Evolutionary conservation across 2,888 invertebrate genomes (phyloP), one percentile per base, ranked within the genome.

Genomic region (Podotricha telesiphe): DNA sequence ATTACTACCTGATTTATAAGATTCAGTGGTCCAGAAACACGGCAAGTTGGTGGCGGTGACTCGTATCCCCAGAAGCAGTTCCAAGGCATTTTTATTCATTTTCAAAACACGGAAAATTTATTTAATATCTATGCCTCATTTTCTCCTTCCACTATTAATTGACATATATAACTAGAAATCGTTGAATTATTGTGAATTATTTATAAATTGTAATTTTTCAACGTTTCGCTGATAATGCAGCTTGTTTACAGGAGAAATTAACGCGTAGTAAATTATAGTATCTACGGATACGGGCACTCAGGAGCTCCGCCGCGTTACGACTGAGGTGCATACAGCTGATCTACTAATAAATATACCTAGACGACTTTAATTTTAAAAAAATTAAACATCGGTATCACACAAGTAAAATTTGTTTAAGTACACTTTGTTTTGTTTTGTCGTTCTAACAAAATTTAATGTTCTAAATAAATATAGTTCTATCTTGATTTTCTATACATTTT

Each of bases 51-150:
- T 69, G 88, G 82, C 58, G 91, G 91, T 75, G 89, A 81, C 73
- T 92, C 83, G 75, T 92, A 93, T 74, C 92, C 92, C 92, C 92
- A 93, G 55, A 93, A 78, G 79, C 92, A 93, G 79, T 88, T 93
- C 92, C 92, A 93, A 82, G 92, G 91, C 92, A 93, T 92, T 80
- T 78, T 85, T 79, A 73, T 73, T 80, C 85, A 87, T 86, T 78
- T 71, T 75, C 55, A 53, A 69, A 68, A 51, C 37, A 59, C 37
- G 40, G 59, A 58, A 53, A 65, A 67, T 42, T 58, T 11, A 62
- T 13, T 45, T 45, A 28, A 64, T 50, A 67, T 47, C 40, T 68
- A 58, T 40, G 55, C 58, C 40, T 66, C 66, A 67, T 63, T 61
- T 59, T 51, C 63, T 42, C 59, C 22, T 48, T 48, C 11, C 17